Evolutionary conservation across 2,113 vertebrate genomes (phyloP).

Genomic region (Heliornis fulica): DNA sequence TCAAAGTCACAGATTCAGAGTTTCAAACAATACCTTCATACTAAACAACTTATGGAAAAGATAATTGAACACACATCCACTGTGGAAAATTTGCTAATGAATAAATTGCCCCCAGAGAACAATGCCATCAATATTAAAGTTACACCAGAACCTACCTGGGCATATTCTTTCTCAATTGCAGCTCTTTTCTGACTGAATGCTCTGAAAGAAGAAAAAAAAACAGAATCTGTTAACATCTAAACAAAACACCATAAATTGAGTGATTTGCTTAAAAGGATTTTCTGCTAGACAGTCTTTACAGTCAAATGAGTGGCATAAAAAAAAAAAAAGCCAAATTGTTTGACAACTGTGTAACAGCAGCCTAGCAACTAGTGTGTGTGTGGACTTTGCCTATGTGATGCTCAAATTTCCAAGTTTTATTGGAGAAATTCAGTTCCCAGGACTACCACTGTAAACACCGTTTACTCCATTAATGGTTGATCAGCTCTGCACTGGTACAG

Average conservation of each 20-base stretch:
- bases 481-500: neutral
- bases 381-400: neutral
- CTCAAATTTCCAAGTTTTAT: neutral
- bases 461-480: neutral
- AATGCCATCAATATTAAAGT: neutral
- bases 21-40: neutral
- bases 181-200: conserved; percentile 97
- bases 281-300: neutral
- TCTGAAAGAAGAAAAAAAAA: conserved; percentile 72
- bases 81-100: neutral
- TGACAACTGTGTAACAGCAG: neutral
- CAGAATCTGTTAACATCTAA: neutral
- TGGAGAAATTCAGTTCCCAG: neutral
- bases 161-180: conserved; percentile 94
- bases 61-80: accelerated
- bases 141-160: conserved; percentile 82
- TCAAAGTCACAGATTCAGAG: neutral
- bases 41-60: accelerated
- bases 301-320: neutral
- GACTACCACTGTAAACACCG: neutral
- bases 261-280: neutral
- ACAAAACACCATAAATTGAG: neutral
- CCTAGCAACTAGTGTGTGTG: neutral
- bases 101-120: neutral
- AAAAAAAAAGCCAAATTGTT: neutral